phyloP scores from a whole-genome alignment of 2,113 vertebrate species.

The Epinephelus cyanopodus region DNA sequence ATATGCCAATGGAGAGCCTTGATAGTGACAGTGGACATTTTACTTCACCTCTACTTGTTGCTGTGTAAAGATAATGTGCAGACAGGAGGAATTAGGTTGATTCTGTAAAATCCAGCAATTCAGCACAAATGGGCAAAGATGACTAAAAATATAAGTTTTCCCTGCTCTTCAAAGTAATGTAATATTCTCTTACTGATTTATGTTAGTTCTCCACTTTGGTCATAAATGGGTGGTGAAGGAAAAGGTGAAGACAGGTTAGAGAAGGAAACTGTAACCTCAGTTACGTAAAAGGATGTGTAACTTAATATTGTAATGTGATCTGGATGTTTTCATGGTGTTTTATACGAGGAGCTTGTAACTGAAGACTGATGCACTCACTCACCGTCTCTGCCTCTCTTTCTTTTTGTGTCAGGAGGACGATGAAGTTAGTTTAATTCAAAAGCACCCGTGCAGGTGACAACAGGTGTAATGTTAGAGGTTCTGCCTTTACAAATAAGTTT shows the following conservation, averaged over 20 bases:
- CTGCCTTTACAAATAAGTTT: background rate
- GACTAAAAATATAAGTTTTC: too few species aligned
- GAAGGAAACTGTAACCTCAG: background rate
- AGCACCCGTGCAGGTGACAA: background rate
- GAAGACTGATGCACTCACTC: background rate
- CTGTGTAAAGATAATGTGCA: background rate
- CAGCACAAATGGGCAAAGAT: too few species aligned
- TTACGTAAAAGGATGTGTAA: conserved; percentile 23
- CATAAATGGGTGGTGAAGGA: background rate
- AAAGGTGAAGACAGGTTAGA: background rate
- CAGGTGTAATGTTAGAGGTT: background rate
- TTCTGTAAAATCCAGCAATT: too few species aligned
- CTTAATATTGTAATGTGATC: conserved; percentile 41
- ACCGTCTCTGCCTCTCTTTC: background rate
- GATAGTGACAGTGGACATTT: background rate
- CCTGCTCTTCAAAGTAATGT: too few species aligned
- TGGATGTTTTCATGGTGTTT: conserved; percentile 34
- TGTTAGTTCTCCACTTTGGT: conserved; percentile 10
- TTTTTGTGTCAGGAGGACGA: background rate
- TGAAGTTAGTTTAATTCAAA: background rate
- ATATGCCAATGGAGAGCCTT: background rate
- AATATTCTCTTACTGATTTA: background rate
- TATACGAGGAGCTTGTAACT: conserved; percentile 26
- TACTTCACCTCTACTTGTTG: background rate
- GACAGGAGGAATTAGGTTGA: background rate